A percentile compares a stretch with the other conserved stretches of the same genome.
These are phyloP conservation scores for Pentalonia nigronervosa DNA, from an alignment of 1,140 invertebrate genomes.

Conservation along the genomic window DNA sequence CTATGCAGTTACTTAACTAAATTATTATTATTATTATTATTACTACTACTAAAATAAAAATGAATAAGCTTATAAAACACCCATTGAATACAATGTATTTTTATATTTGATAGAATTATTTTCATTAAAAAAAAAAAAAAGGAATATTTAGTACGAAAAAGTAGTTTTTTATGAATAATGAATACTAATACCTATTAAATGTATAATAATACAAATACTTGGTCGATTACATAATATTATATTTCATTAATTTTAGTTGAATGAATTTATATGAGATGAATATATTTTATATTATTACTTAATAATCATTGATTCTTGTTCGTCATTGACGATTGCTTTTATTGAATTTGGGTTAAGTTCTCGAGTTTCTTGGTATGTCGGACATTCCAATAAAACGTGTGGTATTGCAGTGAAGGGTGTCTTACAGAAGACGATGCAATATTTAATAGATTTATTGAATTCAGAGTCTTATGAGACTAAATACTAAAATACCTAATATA, in stretches of 20 bases:
- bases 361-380: not conserved
- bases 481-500: not conserved
- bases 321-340: slow-evolving; percentile 26
- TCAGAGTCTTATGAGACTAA: not conserved
- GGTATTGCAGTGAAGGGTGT: not conserved
- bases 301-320: slow-evolving; percentile 4
- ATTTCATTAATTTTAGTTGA: slow-evolving; percentile 2
- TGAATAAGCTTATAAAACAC: not conserved
- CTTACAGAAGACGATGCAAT: not conserved
- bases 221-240: not conserved
- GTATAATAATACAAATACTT: not conserved
- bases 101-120: too few relatives aligned
- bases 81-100: not conserved
- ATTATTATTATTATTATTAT: not conserved
- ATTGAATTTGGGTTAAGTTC: slow-evolving; percentile 12
- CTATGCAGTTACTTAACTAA: not conserved
- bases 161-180: not conserved
- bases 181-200: not conserved
- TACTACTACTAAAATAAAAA: not conserved
- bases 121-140: not conserved
- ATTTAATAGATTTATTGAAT: not conserved
- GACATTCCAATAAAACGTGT: not conserved
- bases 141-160: not conserved
- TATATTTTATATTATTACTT: slow-evolving; percentile 23
- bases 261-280: not conserved